Percentiles rank a stretch among this genome's conserved stretches.
phyloP scores from a whole-genome alignment of 1,140 invertebrate genomes.

The Drosophila oshimai region DNA sequence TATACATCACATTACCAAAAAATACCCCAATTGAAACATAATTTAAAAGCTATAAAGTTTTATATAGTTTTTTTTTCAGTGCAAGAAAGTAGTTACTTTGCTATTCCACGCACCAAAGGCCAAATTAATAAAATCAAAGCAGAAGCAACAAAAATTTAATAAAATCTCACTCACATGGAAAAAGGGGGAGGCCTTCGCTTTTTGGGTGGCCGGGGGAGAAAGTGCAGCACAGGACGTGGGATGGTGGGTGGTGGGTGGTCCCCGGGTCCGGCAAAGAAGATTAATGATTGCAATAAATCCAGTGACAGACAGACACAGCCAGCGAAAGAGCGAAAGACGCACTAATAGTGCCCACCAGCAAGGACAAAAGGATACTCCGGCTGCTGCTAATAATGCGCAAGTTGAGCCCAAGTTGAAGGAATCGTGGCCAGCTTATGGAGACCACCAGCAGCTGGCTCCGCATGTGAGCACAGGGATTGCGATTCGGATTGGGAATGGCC shows the following conservation, averaged over 20 bases:
- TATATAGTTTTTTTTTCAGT: neutral
- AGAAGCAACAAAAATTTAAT: conserved; percentile 69
- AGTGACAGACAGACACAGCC: conserved; percentile 60
- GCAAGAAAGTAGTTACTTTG: conserved; percentile 30
- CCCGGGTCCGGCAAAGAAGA: conserved; percentile 66
- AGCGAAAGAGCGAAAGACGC: conserved; percentile 41
- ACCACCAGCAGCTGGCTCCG: conserved; percentile 55
- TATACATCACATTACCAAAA: too few relatives aligned
- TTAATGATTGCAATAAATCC: conserved; percentile 83
- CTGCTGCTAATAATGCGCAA: conserved; percentile 72
- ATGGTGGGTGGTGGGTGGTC: neutral
- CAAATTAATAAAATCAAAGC: conserved; percentile 79
- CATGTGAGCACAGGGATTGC: conserved; percentile 33
- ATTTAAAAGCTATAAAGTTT: too few relatives aligned
- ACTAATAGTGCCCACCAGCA: conserved; percentile 77
- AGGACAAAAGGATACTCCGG: conserved; percentile 71
- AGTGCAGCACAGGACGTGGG: neutral
- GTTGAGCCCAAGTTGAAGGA: conserved; percentile 56
- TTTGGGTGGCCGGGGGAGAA: conserved; percentile 2
- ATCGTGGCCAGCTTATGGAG: conserved; percentile 57
- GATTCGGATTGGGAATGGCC: neutral
- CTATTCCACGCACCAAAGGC: conserved; percentile 53
- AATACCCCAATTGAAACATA: too few relatives aligned
- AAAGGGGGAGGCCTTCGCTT: conserved; percentile 22
- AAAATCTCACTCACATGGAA: conserved; percentile 51